Evolutionary conservation across 1,140 invertebrate species (phyloP).

Genomic region (Apis cerana): DNA sequence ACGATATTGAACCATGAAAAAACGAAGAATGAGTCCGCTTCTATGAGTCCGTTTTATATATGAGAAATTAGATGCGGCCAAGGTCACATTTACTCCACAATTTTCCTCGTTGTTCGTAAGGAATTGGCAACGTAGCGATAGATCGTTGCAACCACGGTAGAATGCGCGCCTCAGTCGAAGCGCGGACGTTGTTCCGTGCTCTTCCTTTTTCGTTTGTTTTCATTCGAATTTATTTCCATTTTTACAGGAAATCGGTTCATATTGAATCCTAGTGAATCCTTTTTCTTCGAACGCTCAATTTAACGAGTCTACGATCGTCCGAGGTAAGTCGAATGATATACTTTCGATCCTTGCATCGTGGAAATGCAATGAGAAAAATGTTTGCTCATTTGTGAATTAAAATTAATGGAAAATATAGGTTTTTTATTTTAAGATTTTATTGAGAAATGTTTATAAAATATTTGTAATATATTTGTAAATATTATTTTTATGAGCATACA

Average conservation of each 20-base stretch:
- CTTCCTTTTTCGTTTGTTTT: not conserved
- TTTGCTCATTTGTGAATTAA: no score
- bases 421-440: no score
- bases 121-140: constrained; percentile 50
- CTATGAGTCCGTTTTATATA: constrained; percentile 2
- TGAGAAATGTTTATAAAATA: no score
- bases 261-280: not conserved
- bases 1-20: not conserved
- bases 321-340: not conserved
- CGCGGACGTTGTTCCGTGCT: constrained; percentile 32
- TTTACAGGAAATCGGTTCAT: not conserved
- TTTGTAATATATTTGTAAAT: no score
- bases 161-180: constrained; percentile 33
- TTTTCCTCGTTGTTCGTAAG: constrained; percentile 37
- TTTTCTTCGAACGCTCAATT: not conserved
- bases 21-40: not conserved
- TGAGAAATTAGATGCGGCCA: constrained; percentile 4
- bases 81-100: constrained; percentile 34
- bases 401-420: no score
- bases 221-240: not conserved
- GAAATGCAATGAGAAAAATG: no score
- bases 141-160: constrained; percentile 6
- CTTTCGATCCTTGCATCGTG: not conserved
- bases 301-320: no score
- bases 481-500: no score